These are phyloP conservation scores for Elymnias hypermnestra DNA, from an alignment of 1,140 invertebrate species.

Conservation along the genomic window DNA sequence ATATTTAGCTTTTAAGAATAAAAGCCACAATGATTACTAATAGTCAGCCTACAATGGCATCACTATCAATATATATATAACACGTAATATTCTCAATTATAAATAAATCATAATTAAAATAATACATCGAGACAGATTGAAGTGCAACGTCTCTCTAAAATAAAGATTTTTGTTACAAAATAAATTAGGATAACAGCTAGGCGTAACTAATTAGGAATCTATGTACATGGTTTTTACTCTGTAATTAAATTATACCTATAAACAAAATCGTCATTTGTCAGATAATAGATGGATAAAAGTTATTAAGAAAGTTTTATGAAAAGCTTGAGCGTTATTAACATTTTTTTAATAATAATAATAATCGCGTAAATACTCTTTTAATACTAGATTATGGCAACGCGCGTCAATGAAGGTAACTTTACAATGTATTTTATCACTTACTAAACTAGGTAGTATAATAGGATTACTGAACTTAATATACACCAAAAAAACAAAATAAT, in stretches of 20 bases:
- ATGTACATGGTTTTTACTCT: background rate
- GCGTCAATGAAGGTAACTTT: constrained; percentile 63
- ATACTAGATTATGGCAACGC: constrained; percentile 68
- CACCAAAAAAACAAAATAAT: constrained; percentile 39
- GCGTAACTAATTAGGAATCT: background rate
- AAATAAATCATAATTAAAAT: constrained; percentile 4
- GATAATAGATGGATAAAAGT: background rate
- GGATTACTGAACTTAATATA: constrained; percentile 44
- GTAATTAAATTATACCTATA: background rate
- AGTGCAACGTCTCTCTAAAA: background rate
- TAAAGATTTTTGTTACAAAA: background rate
- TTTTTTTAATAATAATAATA: constrained; percentile 12
- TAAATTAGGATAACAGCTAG: constrained; percentile 5
- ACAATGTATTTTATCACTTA: constrained; percentile 40
- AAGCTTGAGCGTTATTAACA: constrained; percentile 1
- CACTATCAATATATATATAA: background rate
- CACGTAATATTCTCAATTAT: background rate
- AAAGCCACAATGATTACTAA: background rate
- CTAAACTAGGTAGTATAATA: constrained; percentile 39
- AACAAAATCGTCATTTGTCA: background rate
- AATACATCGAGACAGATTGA: constrained; percentile 3
- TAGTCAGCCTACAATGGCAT: constrained; percentile 2
- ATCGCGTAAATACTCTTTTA: constrained; percentile 16
- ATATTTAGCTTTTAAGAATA: background rate
- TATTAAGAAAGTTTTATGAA: background rate